These are phyloP conservation scores for Parthenolecanium corni DNA, from an alignment of 2,888 invertebrate genomes.

Conservation along the genomic window DNA sequence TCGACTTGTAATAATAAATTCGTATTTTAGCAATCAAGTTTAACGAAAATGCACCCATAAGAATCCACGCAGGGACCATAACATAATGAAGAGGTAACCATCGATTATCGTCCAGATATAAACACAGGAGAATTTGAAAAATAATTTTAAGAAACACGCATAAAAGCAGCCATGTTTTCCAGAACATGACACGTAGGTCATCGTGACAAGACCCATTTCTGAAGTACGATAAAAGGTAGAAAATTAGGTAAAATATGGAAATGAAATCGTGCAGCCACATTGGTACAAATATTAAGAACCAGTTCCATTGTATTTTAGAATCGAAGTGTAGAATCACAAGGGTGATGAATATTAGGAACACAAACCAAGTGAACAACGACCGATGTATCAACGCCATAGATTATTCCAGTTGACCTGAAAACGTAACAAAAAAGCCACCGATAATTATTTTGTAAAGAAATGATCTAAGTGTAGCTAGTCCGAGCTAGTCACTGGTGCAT, in stretches of 20 bases:
- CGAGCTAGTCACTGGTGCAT: too few relatives aligned
- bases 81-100: slow-evolving; percentile 4
- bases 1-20: slow-evolving; percentile 19
- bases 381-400: slow-evolving; percentile 17
- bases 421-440: too few relatives aligned
- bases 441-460: too few relatives aligned
- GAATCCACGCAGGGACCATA: slow-evolving; percentile 19
- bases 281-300: slow-evolving; percentile 18
- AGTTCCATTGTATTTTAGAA: slow-evolving; percentile 12
- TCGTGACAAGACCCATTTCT: slow-evolving; percentile 17
- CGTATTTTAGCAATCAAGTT: slow-evolving; percentile 20
- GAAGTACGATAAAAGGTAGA: slow-evolving; percentile 20
- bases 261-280: slow-evolving; percentile 23
- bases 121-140: slow-evolving; percentile 18
- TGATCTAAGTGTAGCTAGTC: too few relatives aligned
- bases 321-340: slow-evolving; percentile 18
- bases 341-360: slow-evolving; percentile 6
- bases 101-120: not conserved
- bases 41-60: slow-evolving; percentile 12
- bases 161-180: slow-evolving; percentile 17
- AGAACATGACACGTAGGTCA: slow-evolving; percentile 10
- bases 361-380: slow-evolving; percentile 15
- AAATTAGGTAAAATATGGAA: slow-evolving; percentile 11
- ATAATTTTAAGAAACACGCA: slow-evolving; percentile 20
- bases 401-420: not conserved